A percentile compares a stretch with the other conserved stretches of the same genome.
phyloP scores from a whole-genome alignment of 2,797 vertebrate genomes.

The Mastacembelus armatus region DNA sequence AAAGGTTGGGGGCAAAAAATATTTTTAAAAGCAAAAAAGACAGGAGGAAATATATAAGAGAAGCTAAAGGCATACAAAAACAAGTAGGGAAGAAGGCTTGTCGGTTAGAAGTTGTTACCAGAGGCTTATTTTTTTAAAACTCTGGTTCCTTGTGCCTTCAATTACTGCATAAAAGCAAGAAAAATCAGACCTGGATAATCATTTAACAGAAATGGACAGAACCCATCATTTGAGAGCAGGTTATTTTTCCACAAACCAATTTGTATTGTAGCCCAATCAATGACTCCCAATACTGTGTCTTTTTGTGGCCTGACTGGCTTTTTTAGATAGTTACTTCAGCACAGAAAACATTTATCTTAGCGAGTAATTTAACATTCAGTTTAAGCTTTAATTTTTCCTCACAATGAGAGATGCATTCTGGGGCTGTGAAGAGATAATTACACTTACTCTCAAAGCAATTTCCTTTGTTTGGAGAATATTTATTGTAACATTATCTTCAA shows the following conservation, averaged over 20 bases:
- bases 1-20: neutral
- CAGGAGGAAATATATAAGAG: neutral
- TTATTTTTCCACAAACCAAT: conserved; percentile 17
- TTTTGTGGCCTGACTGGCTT: conserved; percentile 9
- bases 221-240: conserved; percentile 11
- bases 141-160: neutral
- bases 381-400: neutral
- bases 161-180: conserved; percentile 1
- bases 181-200: neutral
- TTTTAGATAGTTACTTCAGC: conserved; percentile 4
- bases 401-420: neutral
- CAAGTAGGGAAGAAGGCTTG: neutral
- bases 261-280: conserved; percentile 5
- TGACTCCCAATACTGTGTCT: conserved; percentile 1
- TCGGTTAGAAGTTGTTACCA: neutral
- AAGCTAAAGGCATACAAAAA: neutral
- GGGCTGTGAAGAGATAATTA: conserved; percentile 3
- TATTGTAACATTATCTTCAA: conserved; percentile 3
- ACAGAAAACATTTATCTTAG: conserved; percentile 11
- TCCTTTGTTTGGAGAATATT: conserved; percentile 6
- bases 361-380: conserved; percentile 19
- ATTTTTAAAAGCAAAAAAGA: conserved; percentile 8
- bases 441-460: conserved; percentile 2
- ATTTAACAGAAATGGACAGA: conserved; percentile 2
- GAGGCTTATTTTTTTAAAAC: neutral